Percentiles rank a stretch among this genome's conserved stretches.
phyloP scores from a whole-genome alignment of 2,797 vertebrate genomes.

The Sparus aurata region DNA sequence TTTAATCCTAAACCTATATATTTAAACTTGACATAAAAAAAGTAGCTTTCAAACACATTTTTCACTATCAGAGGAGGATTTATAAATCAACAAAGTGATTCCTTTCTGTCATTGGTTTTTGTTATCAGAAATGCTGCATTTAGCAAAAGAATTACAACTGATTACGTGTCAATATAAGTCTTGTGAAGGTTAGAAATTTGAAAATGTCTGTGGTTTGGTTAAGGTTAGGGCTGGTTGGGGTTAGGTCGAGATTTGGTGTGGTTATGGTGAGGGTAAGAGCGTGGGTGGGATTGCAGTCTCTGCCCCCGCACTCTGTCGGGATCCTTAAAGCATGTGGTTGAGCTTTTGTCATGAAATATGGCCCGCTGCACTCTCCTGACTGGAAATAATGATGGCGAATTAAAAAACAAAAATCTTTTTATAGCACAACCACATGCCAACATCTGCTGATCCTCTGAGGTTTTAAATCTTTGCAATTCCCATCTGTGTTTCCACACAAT shows the following conservation, averaged over 20 bases:
- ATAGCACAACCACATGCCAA: neutral
- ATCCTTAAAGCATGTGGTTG: neutral
- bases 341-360: neutral
- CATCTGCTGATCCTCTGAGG: slow-evolving; percentile 18
- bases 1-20: neutral
- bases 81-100: neutral
- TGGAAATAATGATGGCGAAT: slow-evolving; percentile 16
- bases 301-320: neutral
- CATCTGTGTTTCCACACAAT: neutral
- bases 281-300: neutral
- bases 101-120: neutral
- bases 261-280: neutral
- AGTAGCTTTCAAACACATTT: neutral
- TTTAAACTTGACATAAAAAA: too few species aligned
- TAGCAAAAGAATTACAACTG: neutral
- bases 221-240: neutral
- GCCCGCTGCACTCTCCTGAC: neutral
- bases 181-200: neutral
- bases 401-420: neutral
- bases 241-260: neutral
- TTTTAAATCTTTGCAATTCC: neutral
- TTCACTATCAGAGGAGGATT: neutral
- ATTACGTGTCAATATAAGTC: neutral
- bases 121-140: neutral
- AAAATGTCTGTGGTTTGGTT: neutral